Evolutionary conservation across 2,113 vertebrate genomes (phyloP), one percentile per base, ranked within the genome.

Genomic region (Setophaga coronata): DNA sequence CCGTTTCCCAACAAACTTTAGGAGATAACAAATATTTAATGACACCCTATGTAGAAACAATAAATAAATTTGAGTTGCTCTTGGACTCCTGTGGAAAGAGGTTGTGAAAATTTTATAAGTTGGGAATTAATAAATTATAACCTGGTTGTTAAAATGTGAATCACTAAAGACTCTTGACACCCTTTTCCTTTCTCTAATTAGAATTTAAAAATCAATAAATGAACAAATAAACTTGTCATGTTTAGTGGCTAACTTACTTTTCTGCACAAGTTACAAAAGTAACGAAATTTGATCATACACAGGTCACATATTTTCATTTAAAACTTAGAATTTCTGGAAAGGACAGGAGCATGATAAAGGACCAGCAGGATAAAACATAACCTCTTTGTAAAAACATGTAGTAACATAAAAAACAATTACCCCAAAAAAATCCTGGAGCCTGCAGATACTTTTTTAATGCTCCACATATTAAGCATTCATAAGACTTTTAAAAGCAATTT

Each of bases 41-140:
- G 98, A 98, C 97, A 98, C 97, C 98, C 98, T 97, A 98, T 87
- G 85, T 97, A 97, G 97, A 98, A 98, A 98, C 98, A 98, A 98
- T 98, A 98, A 98, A 98, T 98, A 98, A 98, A 97, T 98, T 97
- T 98, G 98, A 98, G 96, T 98, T 45, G 93, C 91, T 97, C 95
- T 96, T 97, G 96, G 97, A 97, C 98, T 98, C 98, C 98, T 91
- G 97, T 97, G 97, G 98, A 97, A 98, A 98, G 61, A 88, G 72
- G 95, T 96, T 94, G 95, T 98, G 97, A 98, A 98, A 98, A 96
- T 98, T 98, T 98, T 97, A 98, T 98, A 98, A 98, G 97, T 86
- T 97, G 97, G 87, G 94, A 97, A 98, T 98, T 98, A 98, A 98
- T 98, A 98, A 98, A 98, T 98, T 98, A 98, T 98, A 98, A 98